These are phyloP conservation scores for Drosophila neonasuta DNA, from an alignment of 2,888 invertebrate genomes.

Conservation along the genomic window DNA sequence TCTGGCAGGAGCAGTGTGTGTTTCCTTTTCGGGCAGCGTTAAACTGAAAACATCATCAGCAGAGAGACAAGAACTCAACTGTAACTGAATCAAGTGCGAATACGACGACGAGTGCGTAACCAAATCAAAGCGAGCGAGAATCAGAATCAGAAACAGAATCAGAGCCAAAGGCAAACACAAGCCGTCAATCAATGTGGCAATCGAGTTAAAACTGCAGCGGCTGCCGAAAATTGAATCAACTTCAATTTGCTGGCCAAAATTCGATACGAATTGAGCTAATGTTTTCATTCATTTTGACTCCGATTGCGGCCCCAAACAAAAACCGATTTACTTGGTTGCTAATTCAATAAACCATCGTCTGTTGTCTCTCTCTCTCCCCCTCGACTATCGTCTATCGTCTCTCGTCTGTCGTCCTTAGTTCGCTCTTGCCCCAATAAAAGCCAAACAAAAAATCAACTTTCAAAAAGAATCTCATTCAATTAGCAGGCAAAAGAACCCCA, in stretches of 20 bases:
- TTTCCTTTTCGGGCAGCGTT: constrained; percentile 1
- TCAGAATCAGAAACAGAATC: background rate
- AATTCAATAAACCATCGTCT: constrained; percentile 41
- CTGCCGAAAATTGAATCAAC: constrained; percentile 50
- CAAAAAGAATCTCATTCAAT: constrained; percentile 57
- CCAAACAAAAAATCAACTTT: constrained; percentile 43
- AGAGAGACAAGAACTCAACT: background rate
- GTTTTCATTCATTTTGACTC: constrained; percentile 8
- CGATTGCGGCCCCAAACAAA: constrained; percentile 10
- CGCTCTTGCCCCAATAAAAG: constrained; percentile 26
- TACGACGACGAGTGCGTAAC: constrained; percentile 37
- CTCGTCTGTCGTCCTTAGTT: background rate
- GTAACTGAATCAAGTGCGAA: constrained; percentile 36
- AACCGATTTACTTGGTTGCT: constrained; percentile 41
- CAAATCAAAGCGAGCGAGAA: constrained; percentile 21
- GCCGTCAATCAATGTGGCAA: constrained; percentile 61
- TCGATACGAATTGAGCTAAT: constrained; percentile 19
- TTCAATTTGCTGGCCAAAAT: constrained; percentile 45
- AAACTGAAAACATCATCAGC: background rate
- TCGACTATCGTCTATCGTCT: too few relatives aligned
- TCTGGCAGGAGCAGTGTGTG: constrained; percentile 17
- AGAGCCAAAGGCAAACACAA: constrained; percentile 34
- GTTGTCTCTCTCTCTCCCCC: background rate
- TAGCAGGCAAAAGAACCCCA: constrained; percentile 34
- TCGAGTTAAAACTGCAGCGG: constrained; percentile 58